Evolutionary conservation across 2,888 invertebrate species (phyloP).

Genomic region (Halictus ligatus): DNA sequence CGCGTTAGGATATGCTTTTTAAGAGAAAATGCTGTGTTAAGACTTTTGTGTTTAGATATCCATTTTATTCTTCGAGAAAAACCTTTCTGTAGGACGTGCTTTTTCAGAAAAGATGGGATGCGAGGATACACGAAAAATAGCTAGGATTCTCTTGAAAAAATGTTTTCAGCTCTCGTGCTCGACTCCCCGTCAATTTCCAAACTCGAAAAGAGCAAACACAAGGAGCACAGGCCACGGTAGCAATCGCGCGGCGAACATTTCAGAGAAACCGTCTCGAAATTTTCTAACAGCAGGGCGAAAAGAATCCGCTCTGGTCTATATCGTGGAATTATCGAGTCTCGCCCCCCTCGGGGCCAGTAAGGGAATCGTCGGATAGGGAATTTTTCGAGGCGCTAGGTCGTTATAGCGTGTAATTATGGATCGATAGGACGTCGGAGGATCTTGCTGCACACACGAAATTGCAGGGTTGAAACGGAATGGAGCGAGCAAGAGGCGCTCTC

Average conservation of each 20-base stretch:
- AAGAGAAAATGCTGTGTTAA: too few species aligned
- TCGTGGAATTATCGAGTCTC: constrained; percentile 6
- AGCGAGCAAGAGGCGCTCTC: constrained; percentile 12
- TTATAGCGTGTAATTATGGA: constrained; percentile 71
- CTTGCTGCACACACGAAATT: constrained; percentile 64
- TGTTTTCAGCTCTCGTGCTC: not conserved
- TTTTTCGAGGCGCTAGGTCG: constrained; percentile 72
- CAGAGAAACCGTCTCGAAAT: not conserved
- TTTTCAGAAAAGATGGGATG: too few species aligned
- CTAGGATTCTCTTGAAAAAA: too few species aligned
- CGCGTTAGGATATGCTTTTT: too few species aligned
- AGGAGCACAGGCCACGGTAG: not conserved
- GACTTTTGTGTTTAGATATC: too few species aligned
- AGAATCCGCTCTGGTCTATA: not conserved
- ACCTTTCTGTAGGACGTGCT: too few species aligned
- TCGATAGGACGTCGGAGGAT: constrained; percentile 67
- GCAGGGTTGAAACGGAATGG: constrained; percentile 67
- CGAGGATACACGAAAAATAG: too few species aligned
- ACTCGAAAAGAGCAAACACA: not conserved
- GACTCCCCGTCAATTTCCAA: not conserved
- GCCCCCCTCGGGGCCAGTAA: not conserved
- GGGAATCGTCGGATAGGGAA: constrained; percentile 31
- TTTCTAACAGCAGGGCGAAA: not conserved
- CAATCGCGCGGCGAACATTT: not conserved
- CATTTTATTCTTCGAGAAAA: too few species aligned